phyloP scores from a whole-genome alignment of 2,888 invertebrate species.

The Tineola bisselliella region DNA sequence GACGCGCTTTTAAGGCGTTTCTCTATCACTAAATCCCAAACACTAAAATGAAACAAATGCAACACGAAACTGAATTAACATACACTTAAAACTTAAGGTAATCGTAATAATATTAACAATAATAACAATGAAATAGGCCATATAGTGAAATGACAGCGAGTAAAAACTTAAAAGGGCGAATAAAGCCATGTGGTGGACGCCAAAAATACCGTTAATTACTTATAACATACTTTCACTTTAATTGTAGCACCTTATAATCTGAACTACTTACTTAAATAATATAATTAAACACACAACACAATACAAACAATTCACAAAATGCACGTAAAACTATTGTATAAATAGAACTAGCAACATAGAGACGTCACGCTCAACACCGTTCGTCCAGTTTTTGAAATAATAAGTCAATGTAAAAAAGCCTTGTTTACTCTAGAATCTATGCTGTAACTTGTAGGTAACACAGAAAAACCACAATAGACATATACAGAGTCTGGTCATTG shows the following conservation, averaged over 20 bases:
- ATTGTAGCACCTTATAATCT: not conserved
- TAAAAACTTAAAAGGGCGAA: not conserved
- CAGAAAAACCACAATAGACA: not conserved
- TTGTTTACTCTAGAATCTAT: not conserved
- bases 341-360: not conserved
- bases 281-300: not conserved
- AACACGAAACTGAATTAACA: not conserved
- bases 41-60: not conserved
- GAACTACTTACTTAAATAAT: not conserved
- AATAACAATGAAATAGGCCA: not conserved
- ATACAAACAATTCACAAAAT: not conserved
- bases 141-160: not conserved
- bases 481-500: no score
- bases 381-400: not conserved
- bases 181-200: conserved; percentile 1
- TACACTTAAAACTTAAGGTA: not conserved
- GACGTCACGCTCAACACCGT: not conserved
- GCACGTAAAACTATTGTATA: not conserved
- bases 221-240: not conserved
- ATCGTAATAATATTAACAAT: not conserved
- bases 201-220: not conserved
- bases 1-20: no score
- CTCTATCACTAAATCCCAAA: no score
- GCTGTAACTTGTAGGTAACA: not conserved
- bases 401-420: not conserved